A percentile compares a stretch with the other conserved stretches of the same genome.
These are phyloP conservation scores for Penelope pileata DNA, from an alignment of 2,113 vertebrate species.

Conservation along the genomic window DNA sequence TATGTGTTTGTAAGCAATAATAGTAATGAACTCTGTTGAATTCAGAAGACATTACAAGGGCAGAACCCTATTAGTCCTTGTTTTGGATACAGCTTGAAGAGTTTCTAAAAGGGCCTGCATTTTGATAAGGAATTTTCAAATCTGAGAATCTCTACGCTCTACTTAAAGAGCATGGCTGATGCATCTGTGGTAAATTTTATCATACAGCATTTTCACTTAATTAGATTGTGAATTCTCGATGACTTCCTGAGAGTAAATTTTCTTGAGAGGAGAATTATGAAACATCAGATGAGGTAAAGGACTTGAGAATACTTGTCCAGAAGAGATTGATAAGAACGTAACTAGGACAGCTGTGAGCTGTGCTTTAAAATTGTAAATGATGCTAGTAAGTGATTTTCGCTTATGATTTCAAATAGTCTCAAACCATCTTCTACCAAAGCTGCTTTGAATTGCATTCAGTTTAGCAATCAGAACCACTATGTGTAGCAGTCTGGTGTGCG, in stretches of 20 bases:
- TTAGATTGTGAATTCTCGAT: conserved; percentile 59
- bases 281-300: conserved; percentile 55
- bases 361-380: conserved; percentile 61
- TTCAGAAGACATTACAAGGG: background rate
- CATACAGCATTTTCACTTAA: conserved; percentile 33
- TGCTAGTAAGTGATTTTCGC: conserved; percentile 53
- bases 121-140: conserved; percentile 37
- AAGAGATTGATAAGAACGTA: conserved; percentile 64
- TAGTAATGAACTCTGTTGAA: background rate
- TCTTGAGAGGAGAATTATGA: conserved; percentile 62
- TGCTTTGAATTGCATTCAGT: conserved; percentile 22
- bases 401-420: conserved; percentile 51
- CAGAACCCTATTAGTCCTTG: background rate
- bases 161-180: background rate
- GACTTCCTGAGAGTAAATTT: conserved; percentile 68
- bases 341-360: conserved; percentile 54
- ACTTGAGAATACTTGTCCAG: conserved; percentile 67
- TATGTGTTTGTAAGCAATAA: background rate
- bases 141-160: conserved; percentile 22
- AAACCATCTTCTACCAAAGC: conserved; percentile 40
- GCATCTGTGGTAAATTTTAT: conserved; percentile 48
- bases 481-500: background rate
- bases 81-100: background rate
- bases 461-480: conserved; percentile 19
- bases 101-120: background rate